Conservation (phyloP, 2,113 vertebrate species). For the Ictalurus furcatus region DNA sequence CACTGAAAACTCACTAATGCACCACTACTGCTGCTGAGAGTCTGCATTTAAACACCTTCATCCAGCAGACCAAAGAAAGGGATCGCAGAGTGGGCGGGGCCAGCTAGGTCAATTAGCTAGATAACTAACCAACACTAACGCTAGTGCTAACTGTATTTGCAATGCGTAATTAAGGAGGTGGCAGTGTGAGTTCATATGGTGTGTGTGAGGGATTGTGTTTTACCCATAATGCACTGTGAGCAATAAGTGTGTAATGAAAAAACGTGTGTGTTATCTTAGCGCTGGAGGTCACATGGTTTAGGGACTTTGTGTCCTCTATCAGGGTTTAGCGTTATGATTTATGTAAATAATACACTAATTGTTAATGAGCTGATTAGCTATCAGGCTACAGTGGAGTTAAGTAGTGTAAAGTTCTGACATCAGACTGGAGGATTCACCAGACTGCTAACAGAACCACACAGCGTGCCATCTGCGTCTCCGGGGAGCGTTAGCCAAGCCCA, state of each 20-base stretch:
- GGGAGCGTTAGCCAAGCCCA: constrained; percentile 15
- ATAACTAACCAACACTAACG: background rate
- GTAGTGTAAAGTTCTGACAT: constrained; percentile 3
- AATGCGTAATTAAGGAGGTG: background rate
- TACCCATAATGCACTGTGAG: background rate
- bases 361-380: background rate
- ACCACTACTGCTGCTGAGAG: background rate
- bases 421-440: background rate
- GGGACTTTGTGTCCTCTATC: background rate
- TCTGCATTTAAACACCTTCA: background rate
- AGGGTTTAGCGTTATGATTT: background rate
- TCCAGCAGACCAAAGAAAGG: background rate
- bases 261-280: background rate
- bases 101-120: background rate
- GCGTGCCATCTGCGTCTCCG: background rate
- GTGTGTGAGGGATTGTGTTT: background rate
- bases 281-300: background rate
- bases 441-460: background rate
- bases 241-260: background rate
- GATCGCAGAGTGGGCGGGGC: background rate
- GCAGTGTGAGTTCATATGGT: background rate
- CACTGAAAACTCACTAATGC: background rate
- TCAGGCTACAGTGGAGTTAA: background rate
- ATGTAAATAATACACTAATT: background rate
- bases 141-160: background rate